Conservation (phyloP, 2,113 vertebrate genomes). For the Pithys albifrons region DNA sequence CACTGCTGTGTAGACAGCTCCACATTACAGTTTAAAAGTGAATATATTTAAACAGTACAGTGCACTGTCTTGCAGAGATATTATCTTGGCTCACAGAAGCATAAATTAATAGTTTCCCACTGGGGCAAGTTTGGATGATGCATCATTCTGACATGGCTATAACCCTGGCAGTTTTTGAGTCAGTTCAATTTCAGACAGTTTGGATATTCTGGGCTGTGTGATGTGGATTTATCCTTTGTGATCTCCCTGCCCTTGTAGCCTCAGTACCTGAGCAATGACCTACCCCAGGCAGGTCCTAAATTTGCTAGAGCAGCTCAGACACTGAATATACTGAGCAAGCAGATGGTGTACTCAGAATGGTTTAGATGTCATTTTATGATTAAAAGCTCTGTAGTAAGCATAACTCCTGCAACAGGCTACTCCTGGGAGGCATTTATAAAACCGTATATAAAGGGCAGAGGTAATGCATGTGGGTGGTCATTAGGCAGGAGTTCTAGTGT, state of each 20-base stretch:
- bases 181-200: not conserved
- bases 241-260: not conserved
- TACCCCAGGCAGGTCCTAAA: constrained; percentile 5
- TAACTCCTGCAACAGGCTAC: not conserved
- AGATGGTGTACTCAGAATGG: not conserved
- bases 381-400: not conserved
- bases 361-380: constrained; percentile 24
- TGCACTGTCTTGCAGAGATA: not conserved
- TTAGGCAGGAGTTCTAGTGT: not conserved
- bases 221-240: constrained; percentile 12
- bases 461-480: not conserved
- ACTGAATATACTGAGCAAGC: not conserved
- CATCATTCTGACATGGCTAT: not conserved
- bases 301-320: not conserved
- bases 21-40: not conserved
- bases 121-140: not conserved
- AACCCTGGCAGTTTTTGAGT: not conserved
- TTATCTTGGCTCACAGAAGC: not conserved
- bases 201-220: not conserved
- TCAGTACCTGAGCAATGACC: not conserved
- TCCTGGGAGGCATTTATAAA: not conserved
- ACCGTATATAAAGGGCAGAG: not conserved
- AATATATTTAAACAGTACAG: not conserved
- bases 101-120: constrained; percentile 23
- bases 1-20: not conserved